A percentile compares a stretch with the other conserved stretches of the same genome.
These are phyloP conservation scores for Aleiodes testaceus DNA, from an alignment of 2,888 invertebrate genomes.

Conservation along the genomic window DNA sequence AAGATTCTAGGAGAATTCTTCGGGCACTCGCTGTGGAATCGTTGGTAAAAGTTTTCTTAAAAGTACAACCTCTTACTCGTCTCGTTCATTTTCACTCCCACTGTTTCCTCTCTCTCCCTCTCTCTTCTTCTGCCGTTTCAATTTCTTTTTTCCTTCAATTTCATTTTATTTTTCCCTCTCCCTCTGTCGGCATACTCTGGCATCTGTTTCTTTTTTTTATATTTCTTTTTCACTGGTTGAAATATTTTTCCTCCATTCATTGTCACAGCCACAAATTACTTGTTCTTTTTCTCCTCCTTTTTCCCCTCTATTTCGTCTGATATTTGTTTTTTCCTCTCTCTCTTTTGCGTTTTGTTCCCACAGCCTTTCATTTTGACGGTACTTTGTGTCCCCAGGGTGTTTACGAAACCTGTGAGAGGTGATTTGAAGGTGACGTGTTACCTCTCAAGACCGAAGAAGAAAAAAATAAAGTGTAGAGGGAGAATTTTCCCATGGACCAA, in stretches of 20 bases:
- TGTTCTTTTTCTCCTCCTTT: neutral
- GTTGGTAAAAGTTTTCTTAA: conserved; percentile 36
- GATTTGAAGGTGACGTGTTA: conserved; percentile 20
- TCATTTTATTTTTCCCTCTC: neutral
- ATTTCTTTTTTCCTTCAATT: conserved; percentile 1
- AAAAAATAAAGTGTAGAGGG: too few species aligned
- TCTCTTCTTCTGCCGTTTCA: conserved; percentile 1
- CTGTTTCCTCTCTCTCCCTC: neutral
- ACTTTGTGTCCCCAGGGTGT: conserved; percentile 25
- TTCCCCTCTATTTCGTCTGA: conserved; percentile 1
- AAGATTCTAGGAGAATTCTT: conserved; percentile 44
- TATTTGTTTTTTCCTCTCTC: conserved; percentile 10
- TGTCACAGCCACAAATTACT: conserved; percentile 31
- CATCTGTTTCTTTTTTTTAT: neutral
- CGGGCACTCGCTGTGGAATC: conserved; percentile 37
- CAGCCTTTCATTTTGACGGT: conserved; percentile 27
- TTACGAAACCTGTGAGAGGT: conserved; percentile 26
- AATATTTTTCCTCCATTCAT: conserved; percentile 32
- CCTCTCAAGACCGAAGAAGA: neutral
- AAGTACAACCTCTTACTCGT: conserved; percentile 17
- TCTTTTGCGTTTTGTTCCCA: neutral
- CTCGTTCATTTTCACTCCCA: conserved; percentile 16
- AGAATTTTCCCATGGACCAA: too few species aligned
- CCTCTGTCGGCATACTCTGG: neutral
- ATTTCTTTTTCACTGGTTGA: neutral